Conservation (phyloP, 2,797 vertebrate genomes). For the Rhinoraja longicauda region DNA sequence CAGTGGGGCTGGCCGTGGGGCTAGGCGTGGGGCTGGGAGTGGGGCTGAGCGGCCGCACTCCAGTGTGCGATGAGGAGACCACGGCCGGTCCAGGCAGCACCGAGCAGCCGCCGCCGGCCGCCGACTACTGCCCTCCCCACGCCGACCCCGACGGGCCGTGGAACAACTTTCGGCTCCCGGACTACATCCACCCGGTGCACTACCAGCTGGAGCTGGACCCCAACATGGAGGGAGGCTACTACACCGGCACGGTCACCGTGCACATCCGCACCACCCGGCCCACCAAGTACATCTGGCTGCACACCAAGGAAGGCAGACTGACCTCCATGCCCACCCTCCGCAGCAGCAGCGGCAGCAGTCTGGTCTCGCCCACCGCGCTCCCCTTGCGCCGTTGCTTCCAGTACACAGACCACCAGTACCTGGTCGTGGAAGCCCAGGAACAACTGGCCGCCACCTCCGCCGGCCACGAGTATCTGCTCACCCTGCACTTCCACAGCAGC, state of each 20-base stretch:
- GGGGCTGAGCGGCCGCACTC: constrained; percentile 63
- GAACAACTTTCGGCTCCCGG: constrained; percentile 76
- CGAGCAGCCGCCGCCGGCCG: constrained; percentile 41
- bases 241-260: constrained; percentile 70
- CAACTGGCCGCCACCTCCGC: constrained; percentile 48
- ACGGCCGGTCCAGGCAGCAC: neutral
- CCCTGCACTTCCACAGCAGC: constrained; percentile 76
- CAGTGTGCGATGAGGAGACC: neutral
- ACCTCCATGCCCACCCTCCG: constrained; percentile 50
- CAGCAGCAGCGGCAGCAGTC: constrained; percentile 28
- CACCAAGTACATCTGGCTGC: constrained; percentile 78
- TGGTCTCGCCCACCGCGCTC: constrained; percentile 45
- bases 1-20: constrained; percentile 82
- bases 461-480: constrained; percentile 63
- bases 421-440: constrained; percentile 69
- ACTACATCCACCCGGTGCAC: constrained; percentile 68
- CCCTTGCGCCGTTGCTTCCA: constrained; percentile 70
- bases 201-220: constrained; percentile 79
- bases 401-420: constrained; percentile 70
- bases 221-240: constrained; percentile 65
- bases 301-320: constrained; percentile 77
- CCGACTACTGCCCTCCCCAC: constrained; percentile 61
- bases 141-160: constrained; percentile 65
- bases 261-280: constrained; percentile 54
- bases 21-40: constrained; percentile 83